Evolutionary conservation across 2,797 vertebrate genomes (phyloP).

Genomic region (Ceyx erithaca): DNA sequence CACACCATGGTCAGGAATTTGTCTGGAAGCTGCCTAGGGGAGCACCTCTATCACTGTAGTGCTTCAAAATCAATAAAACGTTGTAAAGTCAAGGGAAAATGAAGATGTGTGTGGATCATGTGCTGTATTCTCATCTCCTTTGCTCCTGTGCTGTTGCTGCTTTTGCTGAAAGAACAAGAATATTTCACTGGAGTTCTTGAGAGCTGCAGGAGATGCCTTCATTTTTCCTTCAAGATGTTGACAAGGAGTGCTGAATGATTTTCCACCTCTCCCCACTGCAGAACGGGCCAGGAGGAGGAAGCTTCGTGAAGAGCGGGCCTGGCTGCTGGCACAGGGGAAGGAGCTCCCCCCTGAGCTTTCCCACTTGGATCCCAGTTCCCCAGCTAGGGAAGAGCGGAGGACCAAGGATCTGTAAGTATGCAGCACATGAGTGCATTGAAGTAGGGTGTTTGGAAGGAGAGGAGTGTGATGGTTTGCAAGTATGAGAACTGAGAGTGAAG

Average conservation of each 20-base stretch:
- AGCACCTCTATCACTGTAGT: neutral
- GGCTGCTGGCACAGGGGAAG: conserved; percentile 94
- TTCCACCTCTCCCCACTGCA: conserved; percentile 42
- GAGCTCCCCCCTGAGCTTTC: conserved; percentile 92
- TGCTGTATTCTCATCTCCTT: neutral
- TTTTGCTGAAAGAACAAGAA: neutral
- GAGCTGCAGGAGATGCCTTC: neutral
- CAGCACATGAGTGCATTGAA: neutral
- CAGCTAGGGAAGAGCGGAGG: conserved; percentile 83
- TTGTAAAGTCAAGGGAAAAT: neutral
- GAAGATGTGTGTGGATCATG: neutral
- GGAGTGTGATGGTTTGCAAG: neutral
- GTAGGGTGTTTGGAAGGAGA: neutral
- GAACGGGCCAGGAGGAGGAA: conserved; percentile 93
- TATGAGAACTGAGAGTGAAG: neutral
- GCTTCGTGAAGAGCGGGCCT: conserved; percentile 92
- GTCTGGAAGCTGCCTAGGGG: neutral
- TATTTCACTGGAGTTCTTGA: neutral
- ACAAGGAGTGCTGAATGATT: neutral
- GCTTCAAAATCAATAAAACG: neutral
- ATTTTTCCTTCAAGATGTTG: neutral
- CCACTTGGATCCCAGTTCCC: conserved; percentile 91
- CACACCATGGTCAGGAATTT: neutral
- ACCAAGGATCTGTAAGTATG: conserved; percentile 89
- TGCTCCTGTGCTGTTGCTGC: neutral